Percentiles rank a stretch among this genome's conserved stretches.
Conservation (phyloP, 2,797 vertebrate genomes). For the Sebastiscus tertius region DNA sequence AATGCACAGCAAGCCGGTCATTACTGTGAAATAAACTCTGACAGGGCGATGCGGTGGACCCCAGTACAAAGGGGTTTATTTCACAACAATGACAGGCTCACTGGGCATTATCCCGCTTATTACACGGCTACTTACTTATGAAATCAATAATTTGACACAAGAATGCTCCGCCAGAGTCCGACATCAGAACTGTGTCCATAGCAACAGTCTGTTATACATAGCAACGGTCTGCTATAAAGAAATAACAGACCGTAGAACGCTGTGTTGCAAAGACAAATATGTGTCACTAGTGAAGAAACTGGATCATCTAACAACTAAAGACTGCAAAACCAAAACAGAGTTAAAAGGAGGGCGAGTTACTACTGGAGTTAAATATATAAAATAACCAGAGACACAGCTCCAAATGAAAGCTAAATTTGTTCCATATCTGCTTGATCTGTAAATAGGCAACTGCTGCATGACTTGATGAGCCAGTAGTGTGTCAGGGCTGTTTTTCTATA, state of each 20-base stretch:
- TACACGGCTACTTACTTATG: accelerated
- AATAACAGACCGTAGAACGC: accelerated
- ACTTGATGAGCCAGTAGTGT: neutral
- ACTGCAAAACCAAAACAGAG: neutral
- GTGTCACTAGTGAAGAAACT: neutral
- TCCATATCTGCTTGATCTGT: too few relatives aligned
- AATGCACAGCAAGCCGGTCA: too few relatives aligned
- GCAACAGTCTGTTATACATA: accelerated
- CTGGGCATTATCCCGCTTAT: accelerated
- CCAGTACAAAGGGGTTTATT: too few relatives aligned
- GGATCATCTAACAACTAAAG: neutral
- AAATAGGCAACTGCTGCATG: neutral
- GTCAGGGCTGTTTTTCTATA: neutral
- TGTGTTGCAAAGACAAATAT: neutral
- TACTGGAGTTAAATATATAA: too few relatives aligned
- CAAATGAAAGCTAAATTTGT: too few relatives aligned
- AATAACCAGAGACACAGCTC: too few relatives aligned
- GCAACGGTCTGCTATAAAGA: too few relatives aligned
- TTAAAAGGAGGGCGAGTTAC: accelerated
- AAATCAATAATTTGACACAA: too few relatives aligned
- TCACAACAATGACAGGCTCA: accelerated
- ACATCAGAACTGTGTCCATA: accelerated
- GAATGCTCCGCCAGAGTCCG: too few relatives aligned
- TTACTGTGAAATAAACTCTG: too few relatives aligned
- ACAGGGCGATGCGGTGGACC: too few relatives aligned